These are phyloP conservation scores for Xestia rhomboidea DNA, from an alignment of 2,888 invertebrate species.

Conservation along the genomic window DNA sequence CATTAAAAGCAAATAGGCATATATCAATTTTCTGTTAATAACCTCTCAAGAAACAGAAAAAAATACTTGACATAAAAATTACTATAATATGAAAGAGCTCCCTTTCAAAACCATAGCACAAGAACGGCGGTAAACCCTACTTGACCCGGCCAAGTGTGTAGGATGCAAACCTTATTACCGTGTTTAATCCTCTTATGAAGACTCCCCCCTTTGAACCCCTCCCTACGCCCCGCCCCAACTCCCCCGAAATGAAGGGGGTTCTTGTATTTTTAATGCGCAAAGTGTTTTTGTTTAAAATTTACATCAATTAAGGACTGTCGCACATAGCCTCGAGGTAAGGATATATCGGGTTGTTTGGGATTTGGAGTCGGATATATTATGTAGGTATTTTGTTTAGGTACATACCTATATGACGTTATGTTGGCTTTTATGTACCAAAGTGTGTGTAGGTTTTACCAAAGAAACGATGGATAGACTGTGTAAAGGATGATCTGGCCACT, in stretches of 20 bases:
- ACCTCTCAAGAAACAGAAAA: not conserved
- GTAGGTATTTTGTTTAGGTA: not conserved
- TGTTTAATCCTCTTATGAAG: conserved; percentile 86
- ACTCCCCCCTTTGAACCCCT: conserved; percentile 59
- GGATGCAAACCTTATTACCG: conserved; percentile 85
- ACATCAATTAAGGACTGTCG: conserved; percentile 61
- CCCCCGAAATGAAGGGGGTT: conserved; percentile 51
- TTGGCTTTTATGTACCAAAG: not conserved
- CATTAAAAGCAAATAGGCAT: not conserved
- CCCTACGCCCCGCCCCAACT: conserved; percentile 18
- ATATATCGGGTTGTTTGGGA: conserved; percentile 9
- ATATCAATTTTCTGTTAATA: conserved; percentile 13
- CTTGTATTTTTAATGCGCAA: conserved; percentile 68
- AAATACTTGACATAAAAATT: conserved; percentile 18
- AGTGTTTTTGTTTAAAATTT: conserved; percentile 68
- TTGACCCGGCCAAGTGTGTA: conserved; percentile 84
- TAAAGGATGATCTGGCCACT: too few species aligned
- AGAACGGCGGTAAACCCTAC: conserved; percentile 77
- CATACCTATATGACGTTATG: not conserved
- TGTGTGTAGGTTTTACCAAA: not conserved
- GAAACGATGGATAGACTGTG: too few species aligned
- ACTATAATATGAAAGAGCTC: conserved; percentile 35
- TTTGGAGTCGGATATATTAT: conserved; percentile 1
- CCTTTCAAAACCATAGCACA: conserved; percentile 40
- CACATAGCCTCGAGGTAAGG: conserved; percentile 28